Evolutionary conservation across 2,888 invertebrate genomes (phyloP), one percentile per base, ranked within the genome.

Genomic region (Dasypogon diadema): DNA sequence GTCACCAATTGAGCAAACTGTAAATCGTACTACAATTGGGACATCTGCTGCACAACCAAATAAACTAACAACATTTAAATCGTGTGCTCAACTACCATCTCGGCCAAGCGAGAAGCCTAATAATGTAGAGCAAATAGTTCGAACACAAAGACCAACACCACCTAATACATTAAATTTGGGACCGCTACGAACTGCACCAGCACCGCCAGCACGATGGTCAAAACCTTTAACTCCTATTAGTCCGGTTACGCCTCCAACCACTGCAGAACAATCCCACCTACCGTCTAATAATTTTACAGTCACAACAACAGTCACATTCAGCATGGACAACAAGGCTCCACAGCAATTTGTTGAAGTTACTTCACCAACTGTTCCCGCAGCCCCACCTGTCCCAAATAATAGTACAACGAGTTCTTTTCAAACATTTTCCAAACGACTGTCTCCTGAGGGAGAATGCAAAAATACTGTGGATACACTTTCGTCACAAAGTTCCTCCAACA

Each of bases 241-340:
- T 78, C 85, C 86, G 72, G 79, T 79, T 16, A 34, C 68, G 8
- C 30, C 78, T 22, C 79, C 81, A 1, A 87, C 88, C n/a, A 86
- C 87, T 82, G 81, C 85, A 77, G 68, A 68, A 48, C 60, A 56
- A 12, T 24, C 55, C 24, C 85, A 88, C 76, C 89, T 88, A 79
- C 83, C 86, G 3, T 89, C 88, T 83, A 92, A 90, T 83, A 94
- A 93, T 84, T 93, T 94, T 83, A 93, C 92, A 56, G 93, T 94
- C 65, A 93, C 94, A 60, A 93, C 94, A n/a, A 93, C 93, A n/a
- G 93, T 94, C 60, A 93, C 93, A 16, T 93, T 94, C 84, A 92
- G 92, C 81, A 92, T 94, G 80, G 85, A 85, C 75, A 83, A 82
- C 24, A 81, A 81, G 48, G 80, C 80, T 70, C 70, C 70, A 4